phyloP scores from a whole-genome alignment of 2,888 invertebrate genomes.

The Lepidochrysops patricia region DNA sequence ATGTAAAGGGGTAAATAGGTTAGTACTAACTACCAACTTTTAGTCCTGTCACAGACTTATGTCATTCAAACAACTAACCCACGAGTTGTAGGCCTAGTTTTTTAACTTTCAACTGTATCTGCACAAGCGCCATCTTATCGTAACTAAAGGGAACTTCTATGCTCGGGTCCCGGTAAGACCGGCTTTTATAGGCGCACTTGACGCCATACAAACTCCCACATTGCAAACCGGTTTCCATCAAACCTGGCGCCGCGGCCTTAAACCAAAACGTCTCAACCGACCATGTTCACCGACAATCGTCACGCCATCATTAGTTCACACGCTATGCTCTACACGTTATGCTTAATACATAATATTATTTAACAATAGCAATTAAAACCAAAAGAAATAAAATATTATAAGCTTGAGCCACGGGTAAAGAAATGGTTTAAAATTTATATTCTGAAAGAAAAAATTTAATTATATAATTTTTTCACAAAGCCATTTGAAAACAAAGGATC shows the following conservation, averaged over 20 bases:
- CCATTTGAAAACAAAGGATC: background rate
- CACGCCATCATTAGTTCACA: too few species aligned
- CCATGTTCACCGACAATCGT: too few species aligned
- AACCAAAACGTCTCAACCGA: background rate
- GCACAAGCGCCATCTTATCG: background rate
- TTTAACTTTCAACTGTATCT: background rate
- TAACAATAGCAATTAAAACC: too few species aligned
- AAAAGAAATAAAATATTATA: too few species aligned
- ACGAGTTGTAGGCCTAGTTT: background rate
- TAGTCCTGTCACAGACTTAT: background rate
- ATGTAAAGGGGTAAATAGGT: background rate
- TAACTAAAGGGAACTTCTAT: background rate
- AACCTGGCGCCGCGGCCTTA: background rate
- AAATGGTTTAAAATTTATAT: too few species aligned
- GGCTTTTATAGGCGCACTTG: background rate
- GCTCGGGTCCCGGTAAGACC: background rate
- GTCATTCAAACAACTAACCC: background rate
- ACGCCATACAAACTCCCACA: background rate
- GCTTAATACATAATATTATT: background rate
- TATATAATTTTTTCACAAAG: background rate
- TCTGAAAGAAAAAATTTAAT: too few species aligned
- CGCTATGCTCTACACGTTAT: background rate
- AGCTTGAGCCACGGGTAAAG: too few species aligned
- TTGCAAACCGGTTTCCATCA: background rate
- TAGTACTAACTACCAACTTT: background rate